phyloP scores from a whole-genome alignment of 2,113 vertebrate genomes.

The Apodemus sylvaticus region DNA sequence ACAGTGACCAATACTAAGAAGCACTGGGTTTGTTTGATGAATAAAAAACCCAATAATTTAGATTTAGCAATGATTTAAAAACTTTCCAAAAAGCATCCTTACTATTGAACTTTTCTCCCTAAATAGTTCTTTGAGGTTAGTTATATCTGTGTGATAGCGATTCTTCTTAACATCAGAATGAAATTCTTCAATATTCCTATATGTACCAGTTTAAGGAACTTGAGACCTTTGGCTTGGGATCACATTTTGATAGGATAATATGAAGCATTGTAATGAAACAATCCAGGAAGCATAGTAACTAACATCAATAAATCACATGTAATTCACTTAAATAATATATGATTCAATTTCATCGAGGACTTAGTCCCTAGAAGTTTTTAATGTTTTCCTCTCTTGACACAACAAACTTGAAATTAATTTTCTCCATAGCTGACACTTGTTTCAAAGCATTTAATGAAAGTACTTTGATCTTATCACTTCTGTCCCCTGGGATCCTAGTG shows the following conservation, averaged over 20 bases:
- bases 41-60: background rate
- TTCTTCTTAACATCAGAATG: background rate
- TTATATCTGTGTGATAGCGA: background rate
- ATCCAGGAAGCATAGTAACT: background rate
- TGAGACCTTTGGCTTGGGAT: background rate
- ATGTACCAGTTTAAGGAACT: background rate
- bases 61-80: background rate
- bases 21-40: background rate
- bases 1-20: background rate
- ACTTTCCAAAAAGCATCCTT: background rate
- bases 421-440: constrained; percentile 1
- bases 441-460: constrained; percentile 23
- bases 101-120: background rate
- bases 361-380: background rate
- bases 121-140: background rate
- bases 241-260: background rate
- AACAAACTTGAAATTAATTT: constrained; percentile 50
- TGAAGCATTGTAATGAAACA: constrained; percentile 21
- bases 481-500: background rate
- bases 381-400: background rate
- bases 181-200: background rate
- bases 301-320: background rate
- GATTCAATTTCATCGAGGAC: background rate
- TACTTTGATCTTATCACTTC: constrained; percentile 4
- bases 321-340: background rate